Evolutionary conservation across 37 sponge, comb jelly and placozoan genomes (phyloP), one percentile per base, ranked within the genome.

Genomic region (Oscarella lobularis): DNA sequence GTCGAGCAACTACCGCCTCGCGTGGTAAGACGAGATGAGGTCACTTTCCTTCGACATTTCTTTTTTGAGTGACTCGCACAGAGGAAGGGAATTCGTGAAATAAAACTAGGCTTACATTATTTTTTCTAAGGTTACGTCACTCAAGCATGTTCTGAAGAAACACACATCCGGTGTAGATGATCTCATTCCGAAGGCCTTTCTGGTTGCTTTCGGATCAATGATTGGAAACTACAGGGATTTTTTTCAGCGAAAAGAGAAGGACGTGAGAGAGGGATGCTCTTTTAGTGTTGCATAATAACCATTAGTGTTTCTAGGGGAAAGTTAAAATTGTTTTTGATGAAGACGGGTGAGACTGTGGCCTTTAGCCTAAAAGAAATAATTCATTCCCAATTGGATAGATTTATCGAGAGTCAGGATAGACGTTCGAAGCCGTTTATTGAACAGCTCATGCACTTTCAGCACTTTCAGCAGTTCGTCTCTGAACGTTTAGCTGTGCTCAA

Each of bases 381-480:
- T 38, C 6, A n/a, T 38, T 40, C 0, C n/a, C n/a, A n/a, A n/a
- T 38, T 29, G 3, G 38, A 27, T 72, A 89, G 91, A 34, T 90
- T 90, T 48, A 40, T 84, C 6, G 78, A 76, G 38, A 77, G 83
- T 0, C 79, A 86, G 0, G 84, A 84, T 29, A 66, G 86, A 36
- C 77, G 79, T 81, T 75, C 78, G 39, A 75, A 85, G 33, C 75
- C 75, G 55, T 82, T 92, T 41, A 71, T 92, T 40, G 72, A 66
- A 31, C 32, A 80, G 6, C 81, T 92, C 37, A 81, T 85, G 1
- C 89, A 92, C 69, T 88, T 92, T 48, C 92, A 92, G 41, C 92
- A 92, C 80, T 92, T 92, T 54, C 83, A 91, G 38, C 92, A 92
- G 86, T 87, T 92, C 76, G 76, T 90, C 38, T 80, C 78, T 3